phyloP scores from a whole-genome alignment of 2,888 invertebrate species.

The Trisateles emortualis region DNA sequence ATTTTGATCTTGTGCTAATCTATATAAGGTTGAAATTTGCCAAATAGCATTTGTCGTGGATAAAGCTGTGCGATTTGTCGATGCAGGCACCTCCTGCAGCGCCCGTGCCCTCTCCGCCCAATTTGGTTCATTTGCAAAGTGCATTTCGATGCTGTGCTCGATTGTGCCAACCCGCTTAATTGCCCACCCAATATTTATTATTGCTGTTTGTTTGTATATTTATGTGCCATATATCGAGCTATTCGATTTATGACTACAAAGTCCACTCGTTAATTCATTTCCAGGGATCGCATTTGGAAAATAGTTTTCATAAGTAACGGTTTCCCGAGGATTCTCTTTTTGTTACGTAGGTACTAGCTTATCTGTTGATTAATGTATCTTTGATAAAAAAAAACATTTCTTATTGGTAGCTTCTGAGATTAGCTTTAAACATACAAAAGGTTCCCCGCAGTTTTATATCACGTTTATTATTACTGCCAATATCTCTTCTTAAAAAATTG shows the following conservation, averaged over 20 bases:
- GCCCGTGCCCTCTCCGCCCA: conserved; percentile 49
- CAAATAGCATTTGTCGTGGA: no score
- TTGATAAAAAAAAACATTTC: no score
- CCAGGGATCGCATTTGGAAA: conserved; percentile 36
- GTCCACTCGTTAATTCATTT: conserved; percentile 33
- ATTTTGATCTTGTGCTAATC: neutral
- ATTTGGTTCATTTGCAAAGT: conserved; percentile 85
- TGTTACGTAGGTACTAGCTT: no score
- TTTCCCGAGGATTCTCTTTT: no score
- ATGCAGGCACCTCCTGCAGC: conserved; percentile 42
- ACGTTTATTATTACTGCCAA: no score
- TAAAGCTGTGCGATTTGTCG: conserved; percentile 52
- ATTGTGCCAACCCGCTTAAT: conserved; percentile 82
- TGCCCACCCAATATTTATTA: conserved; percentile 81
- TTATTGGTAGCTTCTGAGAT: no score
- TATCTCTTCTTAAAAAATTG: no score
- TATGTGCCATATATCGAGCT: conserved; percentile 61
- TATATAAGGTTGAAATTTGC: neutral
- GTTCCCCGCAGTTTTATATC: no score
- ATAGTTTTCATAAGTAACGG: conserved; percentile 39
- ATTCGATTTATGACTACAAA: conserved; percentile 54
- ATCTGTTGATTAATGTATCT: no score
- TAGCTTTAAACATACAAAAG: no score
- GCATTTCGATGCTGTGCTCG: conserved; percentile 82
- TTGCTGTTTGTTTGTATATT: conserved; percentile 76